Evolutionary conservation across 1,140 invertebrate genomes (phyloP).

Genomic region (Elysia chlorotica): DNA sequence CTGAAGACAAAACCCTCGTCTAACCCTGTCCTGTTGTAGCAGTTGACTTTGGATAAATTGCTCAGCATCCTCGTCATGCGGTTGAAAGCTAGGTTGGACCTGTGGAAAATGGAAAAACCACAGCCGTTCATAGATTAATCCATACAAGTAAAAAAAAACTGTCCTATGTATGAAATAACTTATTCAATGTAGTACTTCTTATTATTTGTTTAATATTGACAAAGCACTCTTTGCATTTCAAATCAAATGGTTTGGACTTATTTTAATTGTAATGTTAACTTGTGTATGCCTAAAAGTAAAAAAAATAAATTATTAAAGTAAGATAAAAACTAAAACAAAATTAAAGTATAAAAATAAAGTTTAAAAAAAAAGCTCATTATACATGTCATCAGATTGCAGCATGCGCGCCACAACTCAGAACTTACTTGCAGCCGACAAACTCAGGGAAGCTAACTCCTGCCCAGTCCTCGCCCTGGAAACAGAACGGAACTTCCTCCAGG

Average conservation of each 20-base stretch:
- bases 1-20: conserved; percentile 69
- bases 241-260: background rate
- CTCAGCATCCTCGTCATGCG: conserved; percentile 97
- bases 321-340: conserved; percentile 4
- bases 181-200: too few relatives aligned
- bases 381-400: background rate
- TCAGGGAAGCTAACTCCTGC: conserved; percentile 28
- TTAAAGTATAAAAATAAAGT: background rate
- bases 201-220: background rate
- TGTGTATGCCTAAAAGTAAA: background rate
- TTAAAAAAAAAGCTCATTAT: background rate
- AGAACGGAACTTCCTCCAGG: conserved; percentile 67
- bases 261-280: background rate
- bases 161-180: background rate
- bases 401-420: background rate
- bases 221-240: background rate
- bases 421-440: conserved; percentile 17
- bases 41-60: conserved; percentile 84
- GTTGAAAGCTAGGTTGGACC: conserved; percentile 92
- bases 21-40: conserved; percentile 88
- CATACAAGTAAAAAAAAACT: background rate
- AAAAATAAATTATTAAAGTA: too few relatives aligned
- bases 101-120: conserved; percentile 38
- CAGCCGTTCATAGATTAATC: background rate
- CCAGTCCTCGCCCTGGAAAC: conserved; percentile 66